Evolutionary conservation across 2,888 invertebrate genomes (phyloP).

Genomic region (Oscheius sp.): DNA sequence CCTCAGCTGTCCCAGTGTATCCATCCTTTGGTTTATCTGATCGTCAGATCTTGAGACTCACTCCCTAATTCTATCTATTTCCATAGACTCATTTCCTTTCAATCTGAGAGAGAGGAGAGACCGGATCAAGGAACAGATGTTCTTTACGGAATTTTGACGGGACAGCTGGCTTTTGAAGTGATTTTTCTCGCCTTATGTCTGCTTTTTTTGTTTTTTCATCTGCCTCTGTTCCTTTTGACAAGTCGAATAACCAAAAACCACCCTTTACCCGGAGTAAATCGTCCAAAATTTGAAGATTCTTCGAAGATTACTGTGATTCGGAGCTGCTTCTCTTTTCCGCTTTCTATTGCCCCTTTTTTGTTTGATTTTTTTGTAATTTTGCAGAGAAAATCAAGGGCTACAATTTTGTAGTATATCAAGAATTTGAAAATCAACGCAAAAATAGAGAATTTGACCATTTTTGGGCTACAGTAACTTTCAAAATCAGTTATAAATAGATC

Average conservation of each 20-base stretch:
- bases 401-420: no score
- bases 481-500: no score
- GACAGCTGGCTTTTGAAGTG: neutral
- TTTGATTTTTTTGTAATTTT: no score
- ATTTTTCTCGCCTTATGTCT: neutral
- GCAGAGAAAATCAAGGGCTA: no score
- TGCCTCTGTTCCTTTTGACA: neutral
- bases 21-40: no score
- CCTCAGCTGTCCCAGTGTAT: neutral
- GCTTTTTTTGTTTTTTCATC: neutral
- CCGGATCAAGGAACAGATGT: no score
- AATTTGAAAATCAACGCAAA: no score
- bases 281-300: neutral
- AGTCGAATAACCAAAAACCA: neutral
- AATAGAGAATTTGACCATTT: no score
- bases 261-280: neutral
- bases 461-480: no score
- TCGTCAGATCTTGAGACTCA: no score
- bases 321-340: neutral
- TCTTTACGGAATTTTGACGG: no score
- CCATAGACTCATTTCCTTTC: neutral
- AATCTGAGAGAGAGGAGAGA: neutral
- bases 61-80: neutral
- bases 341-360: no score
- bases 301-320: neutral